These are phyloP conservation scores for Hyposmocoma kahamanoa DNA, from an alignment of 1,140 invertebrate genomes.

Conservation along the genomic window DNA sequence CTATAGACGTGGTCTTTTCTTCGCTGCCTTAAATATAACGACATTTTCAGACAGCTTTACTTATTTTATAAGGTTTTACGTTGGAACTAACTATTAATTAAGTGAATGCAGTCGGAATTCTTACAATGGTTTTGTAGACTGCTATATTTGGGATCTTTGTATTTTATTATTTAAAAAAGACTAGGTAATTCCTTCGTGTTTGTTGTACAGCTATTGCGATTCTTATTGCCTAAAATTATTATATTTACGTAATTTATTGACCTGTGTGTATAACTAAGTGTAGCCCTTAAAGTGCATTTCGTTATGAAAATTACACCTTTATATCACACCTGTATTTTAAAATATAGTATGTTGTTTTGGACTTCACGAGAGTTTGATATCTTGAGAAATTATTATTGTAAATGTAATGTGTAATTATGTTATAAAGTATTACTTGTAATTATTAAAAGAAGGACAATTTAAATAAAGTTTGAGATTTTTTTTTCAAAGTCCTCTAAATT, in stretches of 20 bases:
- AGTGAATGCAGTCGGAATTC: slow-evolving; percentile 13
- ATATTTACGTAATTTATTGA: slow-evolving; percentile 72
- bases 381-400: slow-evolving; percentile 71
- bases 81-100: slow-evolving; percentile 9
- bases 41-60: slow-evolving; percentile 56
- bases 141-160: slow-evolving; percentile 7
- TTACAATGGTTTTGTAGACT: slow-evolving; percentile 10
- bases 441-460: slow-evolving; percentile 70
- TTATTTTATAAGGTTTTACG: slow-evolving; percentile 44
- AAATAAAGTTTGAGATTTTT: slow-evolving; percentile 31
- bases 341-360: slow-evolving; percentile 60
- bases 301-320: slow-evolving; percentile 51
- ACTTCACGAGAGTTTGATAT: slow-evolving; percentile 63
- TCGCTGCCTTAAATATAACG: neutral
- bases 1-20: too few species aligned
- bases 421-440: slow-evolving; percentile 72
- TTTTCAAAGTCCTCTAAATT: neutral
- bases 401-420: slow-evolving; percentile 71
- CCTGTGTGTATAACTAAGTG: slow-evolving; percentile 43
- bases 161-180: slow-evolving; percentile 23
- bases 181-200: slow-evolving; percentile 24
- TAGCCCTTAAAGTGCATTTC: slow-evolving; percentile 61
- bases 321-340: slow-evolving; percentile 53
- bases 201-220: slow-evolving; percentile 54
- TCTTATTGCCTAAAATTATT: slow-evolving; percentile 59